Conservation (phyloP, 2,888 invertebrate species). For the Andrena dorsata region DNA sequence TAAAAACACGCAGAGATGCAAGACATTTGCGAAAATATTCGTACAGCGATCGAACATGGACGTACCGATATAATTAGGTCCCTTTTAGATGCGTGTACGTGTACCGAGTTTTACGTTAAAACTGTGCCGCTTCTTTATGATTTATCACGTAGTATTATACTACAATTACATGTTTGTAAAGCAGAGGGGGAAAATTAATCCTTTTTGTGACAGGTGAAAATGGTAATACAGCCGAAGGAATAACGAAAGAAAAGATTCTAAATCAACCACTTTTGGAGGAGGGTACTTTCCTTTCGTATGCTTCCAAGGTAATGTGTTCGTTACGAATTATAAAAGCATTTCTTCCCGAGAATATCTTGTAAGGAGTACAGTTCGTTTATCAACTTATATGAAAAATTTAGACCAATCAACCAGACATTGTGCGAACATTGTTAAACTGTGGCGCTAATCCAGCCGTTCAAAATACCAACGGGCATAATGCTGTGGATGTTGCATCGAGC, state of each 20-base stretch:
- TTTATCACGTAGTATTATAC: conserved; percentile 13
- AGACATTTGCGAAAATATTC: conserved; percentile 86
- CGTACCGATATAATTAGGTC: conserved; percentile 87
- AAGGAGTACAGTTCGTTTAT: not conserved
- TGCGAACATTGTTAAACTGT: conserved; percentile 86
- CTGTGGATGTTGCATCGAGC: conserved; percentile 86
- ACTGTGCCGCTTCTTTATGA: conserved; percentile 9
- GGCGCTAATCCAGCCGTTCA: conserved; percentile 88
- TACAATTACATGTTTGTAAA: conserved; percentile 3
- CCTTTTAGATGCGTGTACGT: conserved; percentile 86
- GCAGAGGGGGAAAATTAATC: not conserved
- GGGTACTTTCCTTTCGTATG: conserved; percentile 87
- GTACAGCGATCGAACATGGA: conserved; percentile 86
- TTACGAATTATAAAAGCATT: not conserved
- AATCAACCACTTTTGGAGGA: conserved; percentile 85
- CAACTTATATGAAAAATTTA: conserved; percentile 67
- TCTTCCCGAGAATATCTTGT: not conserved
- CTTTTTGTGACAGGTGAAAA: conserved; percentile 79
- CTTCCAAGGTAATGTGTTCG: conserved; percentile 85
- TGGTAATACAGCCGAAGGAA: conserved; percentile 80
- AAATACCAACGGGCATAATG: conserved; percentile 86
- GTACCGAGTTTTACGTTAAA: conserved; percentile 46
- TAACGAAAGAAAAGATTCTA: conserved; percentile 85
- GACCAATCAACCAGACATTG: conserved; percentile 87
- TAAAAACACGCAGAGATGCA: conserved; percentile 79